These are phyloP conservation scores for Diadegma fenestrale DNA, from an alignment of 2,888 invertebrate genomes.

Conservation along the genomic window DNA sequence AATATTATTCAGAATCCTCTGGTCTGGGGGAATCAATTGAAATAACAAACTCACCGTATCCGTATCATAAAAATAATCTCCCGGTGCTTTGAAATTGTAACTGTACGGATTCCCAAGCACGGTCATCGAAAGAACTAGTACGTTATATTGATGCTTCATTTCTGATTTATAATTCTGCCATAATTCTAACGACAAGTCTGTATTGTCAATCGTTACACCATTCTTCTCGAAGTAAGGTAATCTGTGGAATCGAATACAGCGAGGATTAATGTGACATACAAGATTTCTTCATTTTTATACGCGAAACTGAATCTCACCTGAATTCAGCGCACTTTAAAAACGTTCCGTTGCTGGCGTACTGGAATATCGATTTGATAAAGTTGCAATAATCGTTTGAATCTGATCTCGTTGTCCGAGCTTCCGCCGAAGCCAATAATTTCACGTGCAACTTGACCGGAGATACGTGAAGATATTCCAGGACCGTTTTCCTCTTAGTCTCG, in stretches of 20 bases:
- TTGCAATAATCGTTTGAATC: slow-evolving; percentile 78
- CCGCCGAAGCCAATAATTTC: slow-evolving; percentile 86
- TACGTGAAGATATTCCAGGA: slow-evolving; percentile 87
- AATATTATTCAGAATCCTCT: not conserved
- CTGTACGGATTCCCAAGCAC: slow-evolving; percentile 93
- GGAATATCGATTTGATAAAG: slow-evolving; percentile 79
- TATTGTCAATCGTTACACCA: slow-evolving; percentile 86
- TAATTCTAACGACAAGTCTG: slow-evolving; percentile 86
- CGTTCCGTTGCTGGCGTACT: slow-evolving; percentile 79
- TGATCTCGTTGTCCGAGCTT: slow-evolving; percentile 72
- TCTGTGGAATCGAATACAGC: slow-evolving; percentile 84
- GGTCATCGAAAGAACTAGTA: slow-evolving; percentile 91
- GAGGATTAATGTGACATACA: not conserved
- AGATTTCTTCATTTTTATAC: not conserved
- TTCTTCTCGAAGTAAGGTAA: slow-evolving; percentile 89
- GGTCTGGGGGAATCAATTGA: not conserved
- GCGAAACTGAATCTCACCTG: slow-evolving; percentile 68
- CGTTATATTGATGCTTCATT: slow-evolving; percentile 92
- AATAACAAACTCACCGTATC: slow-evolving; percentile 73
- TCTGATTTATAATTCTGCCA: slow-evolving; percentile 90
- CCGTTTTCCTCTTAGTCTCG: slow-evolving; percentile 68
- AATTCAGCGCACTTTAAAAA: slow-evolving; percentile 80
- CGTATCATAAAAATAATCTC: slow-evolving; percentile 75
- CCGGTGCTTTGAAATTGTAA: slow-evolving; percentile 78
- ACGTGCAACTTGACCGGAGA: slow-evolving; percentile 88